Evolutionary conservation across 1,140 invertebrate species (phyloP), one percentile per base, ranked within the genome.

Genomic region (Aphaenogaster rudis): DNA sequence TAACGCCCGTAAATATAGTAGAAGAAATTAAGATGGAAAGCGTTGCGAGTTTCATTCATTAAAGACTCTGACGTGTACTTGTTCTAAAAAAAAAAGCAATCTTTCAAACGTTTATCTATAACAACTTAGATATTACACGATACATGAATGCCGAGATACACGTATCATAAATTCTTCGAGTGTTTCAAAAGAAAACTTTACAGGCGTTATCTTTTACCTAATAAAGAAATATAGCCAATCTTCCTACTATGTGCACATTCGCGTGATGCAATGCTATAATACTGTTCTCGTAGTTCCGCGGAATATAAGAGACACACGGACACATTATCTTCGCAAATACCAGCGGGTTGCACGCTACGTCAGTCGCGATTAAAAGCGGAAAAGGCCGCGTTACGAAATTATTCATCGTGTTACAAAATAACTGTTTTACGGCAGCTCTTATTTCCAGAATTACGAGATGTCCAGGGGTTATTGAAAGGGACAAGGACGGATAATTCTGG

Each of bases 241-340:
- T 78, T 78, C 11, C 28, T 63, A 48, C 17, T 78, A 28, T 11
- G 21, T 61, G 21, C 15, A 59, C n/a, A 48, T 69, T 67, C 0
- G 66, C 39, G 54, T 77, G 54, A 61, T 59, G 52, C 52, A 13
- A 76, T 48, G 21, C 42, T 28, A 36, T 78, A 63, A 78, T 28
- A 15, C n/a, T n/a, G 48, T 54, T 42, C 17, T 69, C 50, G 5
- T 42, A 71, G 2, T 54, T 3, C n/a, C 7, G n/a, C 5, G 5
- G 21, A 13, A 45, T n/a, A 45, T 2, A 57, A 81, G 39, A 81
- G 36, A 66, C 8, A 8, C 8, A 63, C 48, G 17, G 6, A 21
- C n/a, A 11, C 17, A 52, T 79, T 67, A 54, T 33, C 11, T 80
- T 67, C 5, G 33, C 11, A 50, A 48, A 78, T 61, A 61, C 7